Evolutionary conservation across 2,888 invertebrate species (phyloP), one percentile per base, ranked within the genome.

Genomic region (Synanthedon andrenaeformis): DNA sequence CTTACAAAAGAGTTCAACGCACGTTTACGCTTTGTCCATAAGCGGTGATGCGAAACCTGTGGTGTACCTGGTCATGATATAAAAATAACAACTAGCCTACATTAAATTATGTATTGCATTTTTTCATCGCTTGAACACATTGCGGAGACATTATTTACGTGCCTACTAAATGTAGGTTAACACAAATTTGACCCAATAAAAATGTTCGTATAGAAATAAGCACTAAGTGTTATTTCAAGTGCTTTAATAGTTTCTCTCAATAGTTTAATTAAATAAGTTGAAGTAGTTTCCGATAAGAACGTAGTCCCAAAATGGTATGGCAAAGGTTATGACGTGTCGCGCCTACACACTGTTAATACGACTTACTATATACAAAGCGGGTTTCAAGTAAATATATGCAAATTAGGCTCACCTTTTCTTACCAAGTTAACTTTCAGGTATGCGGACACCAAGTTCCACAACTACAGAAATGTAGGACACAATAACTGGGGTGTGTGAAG

Each of bases 1-100:
- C 84, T 79, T 85, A 80, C 69, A 84, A 86, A 87, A 86, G 87
- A 86, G 85, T 87, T 87, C 86, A 87, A 87, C 85, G 86, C 82
- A 79, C 85, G 78, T 72, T 62, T 64, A 79, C 85, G 76, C 76
- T 77, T 79, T 82, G 78, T 81, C 70, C 70, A 68, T 63, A 70
- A 59, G 66, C 77, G 72, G 65, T 77, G 71, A 67, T 69, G 79
- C 78, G 77, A 73, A 74, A 69, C 78, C 42, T 66, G 13, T 13
- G 63, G 10, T 35, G 35, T 72, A 56, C 50, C 49, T 52, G 70
- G 67, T 62, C 65, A 70, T 70, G 63, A 65, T 67, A 65, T 73
- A 71, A 10, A 35, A 28, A 28, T 8, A 28, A 8, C 28, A 28
- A 28, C 28, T 28, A 28, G 28, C 2, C 2, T 35, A 28, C 6